Base-by-base conservation (phyloP, 1,140 invertebrate species). In the Euwallacea fornicatus region DNA sequence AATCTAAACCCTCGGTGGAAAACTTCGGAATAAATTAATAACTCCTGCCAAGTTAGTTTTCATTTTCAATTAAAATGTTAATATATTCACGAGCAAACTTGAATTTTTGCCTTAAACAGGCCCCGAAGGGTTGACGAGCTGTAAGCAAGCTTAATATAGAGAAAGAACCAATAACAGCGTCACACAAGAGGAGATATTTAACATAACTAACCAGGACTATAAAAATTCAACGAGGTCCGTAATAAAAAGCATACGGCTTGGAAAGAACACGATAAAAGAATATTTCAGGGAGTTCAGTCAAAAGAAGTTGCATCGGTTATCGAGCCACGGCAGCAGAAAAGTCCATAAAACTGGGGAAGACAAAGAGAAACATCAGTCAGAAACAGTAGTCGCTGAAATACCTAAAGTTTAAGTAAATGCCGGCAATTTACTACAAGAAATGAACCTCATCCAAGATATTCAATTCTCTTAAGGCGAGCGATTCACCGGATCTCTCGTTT, bases 321-420 rank as follows among this genome's bases (percentile, higher is more conserved):
- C 75, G 76, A 76, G 74, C 59, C 61, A 71, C 56, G 66, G 58
- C 64, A 71, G 68, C 58, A 74, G 72, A 72, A 74, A 65, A 73
- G 70, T 76, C 71, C 64, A 73, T 76, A 74, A 78, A 76, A 72
- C 72, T 65, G 67, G 66, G 66, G 53, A 66, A 74, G 74, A 79
- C 77, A 78, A 78, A 78, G 74, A 71, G 73, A 73, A 75, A 77
- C 76, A 78, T 78, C 76, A 77, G 72, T 77, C 77, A 77, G 75
- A 70, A 73, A 62, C 76, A 75, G 72, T 77, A 76, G 71, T 77
- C 73, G 71, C 69, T 61, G 55, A 73, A 76, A 72, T 73, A 74
- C 75, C 75, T 73, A 76, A 77, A 77, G 68, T 78, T 76, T 74
- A 78, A 78, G 74, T 76, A 78, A 78, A 78, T 77, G 76, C 66